A percentile compares a stretch with the other conserved stretches of the same genome.
Evolutionary conservation across 2,113 vertebrate genomes (phyloP).

Genomic region (Clarias gariepinus): DNA sequence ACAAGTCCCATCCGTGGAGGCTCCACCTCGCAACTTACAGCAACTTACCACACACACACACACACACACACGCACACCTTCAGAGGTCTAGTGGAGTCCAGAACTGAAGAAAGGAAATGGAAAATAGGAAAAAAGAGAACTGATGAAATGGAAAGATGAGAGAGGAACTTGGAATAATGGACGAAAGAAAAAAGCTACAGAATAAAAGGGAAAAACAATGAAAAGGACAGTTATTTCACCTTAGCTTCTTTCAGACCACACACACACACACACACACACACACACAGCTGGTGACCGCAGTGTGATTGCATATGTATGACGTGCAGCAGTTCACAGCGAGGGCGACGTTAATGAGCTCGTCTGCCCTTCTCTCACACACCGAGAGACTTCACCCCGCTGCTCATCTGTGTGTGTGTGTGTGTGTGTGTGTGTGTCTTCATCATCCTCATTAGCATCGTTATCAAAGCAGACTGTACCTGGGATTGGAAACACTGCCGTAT

Average conservation of each 20-base stretch:
- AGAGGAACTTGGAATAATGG: neutral
- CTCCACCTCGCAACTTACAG: too few relatives aligned
- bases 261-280: constrained; percentile 16
- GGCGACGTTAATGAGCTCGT: constrained; percentile 30
- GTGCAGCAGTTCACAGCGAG: constrained; percentile 30
- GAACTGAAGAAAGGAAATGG: too few relatives aligned
- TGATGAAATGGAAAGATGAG: too few relatives aligned
- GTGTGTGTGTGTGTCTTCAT: constrained; percentile 10
- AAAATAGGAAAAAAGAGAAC: too few relatives aligned
- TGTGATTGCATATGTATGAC: constrained; percentile 36
- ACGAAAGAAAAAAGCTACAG: neutral
- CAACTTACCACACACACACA: too few relatives aligned
- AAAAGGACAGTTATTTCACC: neutral
- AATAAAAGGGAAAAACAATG: neutral
- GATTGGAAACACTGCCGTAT: neutral
- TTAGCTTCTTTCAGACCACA: neutral
- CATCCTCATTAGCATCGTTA: neutral
- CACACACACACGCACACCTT: too few relatives aligned
- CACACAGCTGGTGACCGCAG: neutral
- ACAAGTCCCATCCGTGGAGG: too few relatives aligned
- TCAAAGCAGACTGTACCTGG: neutral
- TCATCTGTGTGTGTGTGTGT: neutral
- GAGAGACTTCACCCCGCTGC: neutral
- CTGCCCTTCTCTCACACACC: constrained; percentile 8
- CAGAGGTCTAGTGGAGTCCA: too few relatives aligned